A percentile compares a stretch with the other conserved stretches of the same genome.
Evolutionary conservation across 2,797 vertebrate species (phyloP).

Genomic region (Orientallactaga sibirica): DNA sequence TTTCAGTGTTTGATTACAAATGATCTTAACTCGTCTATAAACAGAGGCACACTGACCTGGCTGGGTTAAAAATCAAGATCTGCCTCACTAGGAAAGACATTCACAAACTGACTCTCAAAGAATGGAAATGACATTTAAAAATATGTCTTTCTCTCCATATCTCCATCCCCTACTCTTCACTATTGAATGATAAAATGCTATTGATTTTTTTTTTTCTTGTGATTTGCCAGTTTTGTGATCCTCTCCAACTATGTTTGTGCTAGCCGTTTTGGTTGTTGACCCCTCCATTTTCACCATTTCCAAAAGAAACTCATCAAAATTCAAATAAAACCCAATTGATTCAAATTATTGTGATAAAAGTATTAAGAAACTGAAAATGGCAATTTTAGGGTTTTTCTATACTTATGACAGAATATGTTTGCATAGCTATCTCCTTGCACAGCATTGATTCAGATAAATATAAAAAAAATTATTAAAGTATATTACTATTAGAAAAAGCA

Average conservation of each 20-base stretch:
- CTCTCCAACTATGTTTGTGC: background rate
- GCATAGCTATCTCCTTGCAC: background rate
- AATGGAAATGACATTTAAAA: no score
- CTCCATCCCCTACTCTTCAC: no score
- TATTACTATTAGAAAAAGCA: background rate
- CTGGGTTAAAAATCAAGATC: no score
- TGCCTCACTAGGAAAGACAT: no score
- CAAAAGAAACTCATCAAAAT: conserved; percentile 21
- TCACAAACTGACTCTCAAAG: no score
- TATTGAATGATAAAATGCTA: background rate
- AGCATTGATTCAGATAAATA: background rate
- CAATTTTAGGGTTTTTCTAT: background rate
- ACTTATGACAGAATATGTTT: background rate
- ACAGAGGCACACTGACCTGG: no score
- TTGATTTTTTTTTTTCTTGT: background rate
- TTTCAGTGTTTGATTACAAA: no score
- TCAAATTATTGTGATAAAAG: background rate
- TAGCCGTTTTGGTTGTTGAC: background rate
- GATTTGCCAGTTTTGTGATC: background rate
- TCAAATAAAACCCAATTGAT: background rate
- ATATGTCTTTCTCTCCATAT: no score
- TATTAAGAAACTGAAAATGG: background rate
- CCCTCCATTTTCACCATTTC: background rate
- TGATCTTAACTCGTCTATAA: no score
- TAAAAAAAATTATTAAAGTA: background rate